Conservation (phyloP, 2,113 vertebrate species). For the Gallinago jamesoni region DNA sequence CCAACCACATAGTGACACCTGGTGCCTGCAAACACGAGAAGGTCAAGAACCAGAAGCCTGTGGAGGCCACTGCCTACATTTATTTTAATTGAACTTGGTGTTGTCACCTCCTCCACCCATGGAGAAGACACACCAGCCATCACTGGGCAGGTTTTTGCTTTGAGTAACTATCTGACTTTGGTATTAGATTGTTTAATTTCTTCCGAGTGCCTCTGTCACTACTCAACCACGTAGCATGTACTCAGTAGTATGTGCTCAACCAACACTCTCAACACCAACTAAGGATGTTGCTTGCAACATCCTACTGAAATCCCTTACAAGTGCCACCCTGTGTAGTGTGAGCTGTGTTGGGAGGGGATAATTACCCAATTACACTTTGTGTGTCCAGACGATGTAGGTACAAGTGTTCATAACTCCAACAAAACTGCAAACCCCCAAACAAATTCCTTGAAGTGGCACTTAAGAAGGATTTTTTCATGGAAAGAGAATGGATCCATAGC, state of each 20-base stretch:
- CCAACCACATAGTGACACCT: neutral
- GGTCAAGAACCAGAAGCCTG: neutral
- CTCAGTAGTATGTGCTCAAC: neutral
- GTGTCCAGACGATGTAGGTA: neutral
- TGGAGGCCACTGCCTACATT: neutral
- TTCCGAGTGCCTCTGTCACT: neutral
- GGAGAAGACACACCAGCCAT: neutral
- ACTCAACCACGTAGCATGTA: fast-evolving
- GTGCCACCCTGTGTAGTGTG: fast-evolving
- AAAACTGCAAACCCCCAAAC: neutral
- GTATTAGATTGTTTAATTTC: neutral
- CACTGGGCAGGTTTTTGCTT: neutral
- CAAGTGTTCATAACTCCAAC: neutral
- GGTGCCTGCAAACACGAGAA: neutral
- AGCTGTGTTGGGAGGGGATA: neutral
- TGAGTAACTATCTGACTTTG: neutral
- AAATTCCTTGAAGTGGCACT: neutral
- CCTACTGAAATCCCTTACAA: neutral
- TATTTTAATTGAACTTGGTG: neutral
- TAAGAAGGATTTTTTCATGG: neutral
- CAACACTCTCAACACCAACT: neutral
- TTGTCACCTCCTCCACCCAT: neutral
- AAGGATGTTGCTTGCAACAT: neutral
- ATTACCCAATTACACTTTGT: neutral
- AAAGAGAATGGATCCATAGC: neutral